Evolutionary conservation across 2,113 vertebrate genomes (phyloP).

Genomic region (Hirundichthys speculiger): DNA sequence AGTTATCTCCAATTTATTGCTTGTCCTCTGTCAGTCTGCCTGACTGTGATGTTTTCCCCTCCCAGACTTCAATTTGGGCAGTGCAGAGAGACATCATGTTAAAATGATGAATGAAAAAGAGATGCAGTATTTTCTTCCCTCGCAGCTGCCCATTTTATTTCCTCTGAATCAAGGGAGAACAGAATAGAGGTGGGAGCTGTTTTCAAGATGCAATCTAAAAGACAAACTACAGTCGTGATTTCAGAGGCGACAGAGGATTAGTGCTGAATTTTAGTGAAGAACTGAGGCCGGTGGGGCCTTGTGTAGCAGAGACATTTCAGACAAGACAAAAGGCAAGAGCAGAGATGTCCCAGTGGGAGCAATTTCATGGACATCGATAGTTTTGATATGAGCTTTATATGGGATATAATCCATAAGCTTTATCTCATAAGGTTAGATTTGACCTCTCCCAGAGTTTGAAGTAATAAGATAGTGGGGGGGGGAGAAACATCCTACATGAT

Average conservation of each 20-base stretch:
- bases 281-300: slow-evolving; percentile 46
- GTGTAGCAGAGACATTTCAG: slow-evolving; percentile 14
- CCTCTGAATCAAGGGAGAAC: slow-evolving; percentile 47
- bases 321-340: slow-evolving; percentile 15
- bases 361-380: slow-evolving; percentile 26
- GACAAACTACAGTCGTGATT: slow-evolving; percentile 63
- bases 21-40: slow-evolving; percentile 66
- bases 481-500: slow-evolving; percentile 34
- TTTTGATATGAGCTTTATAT: slow-evolving; percentile 35
- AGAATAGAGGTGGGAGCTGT: slow-evolving; percentile 43
- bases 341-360: neutral
- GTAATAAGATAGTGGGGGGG: slow-evolving; percentile 48
- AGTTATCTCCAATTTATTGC: slow-evolving; percentile 78
- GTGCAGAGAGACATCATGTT: slow-evolving; percentile 54
- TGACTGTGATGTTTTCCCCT: slow-evolving; percentile 62
- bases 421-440: slow-evolving; percentile 33
- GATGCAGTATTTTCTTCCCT: slow-evolving; percentile 49
- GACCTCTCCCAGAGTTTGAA: slow-evolving; percentile 37
- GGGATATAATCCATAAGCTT: slow-evolving; percentile 34
- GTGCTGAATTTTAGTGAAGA: slow-evolving; percentile 58
- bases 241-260: slow-evolving; percentile 50
- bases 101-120: slow-evolving; percentile 57
- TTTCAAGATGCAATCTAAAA: slow-evolving; percentile 71
- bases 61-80: slow-evolving; percentile 63
- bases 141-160: slow-evolving; percentile 51